These are phyloP conservation scores for Hermodice carunculata DNA, from an alignment of 2,888 invertebrate genomes.

Conservation along the genomic window DNA sequence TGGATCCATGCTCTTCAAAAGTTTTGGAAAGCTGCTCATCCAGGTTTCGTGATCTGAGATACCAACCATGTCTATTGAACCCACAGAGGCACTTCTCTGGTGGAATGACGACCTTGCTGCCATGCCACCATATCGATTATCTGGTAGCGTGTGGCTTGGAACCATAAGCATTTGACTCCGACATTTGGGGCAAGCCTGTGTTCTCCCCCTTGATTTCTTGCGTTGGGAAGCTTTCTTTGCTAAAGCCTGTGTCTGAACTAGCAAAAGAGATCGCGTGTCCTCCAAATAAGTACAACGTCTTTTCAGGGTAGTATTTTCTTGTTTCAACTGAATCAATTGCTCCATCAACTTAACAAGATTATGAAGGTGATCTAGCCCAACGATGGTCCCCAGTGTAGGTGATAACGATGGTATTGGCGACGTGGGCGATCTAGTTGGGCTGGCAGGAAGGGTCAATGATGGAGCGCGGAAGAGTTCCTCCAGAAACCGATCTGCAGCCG, in stretches of 20 bases:
- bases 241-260: constrained; percentile 20
- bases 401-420: too few relatives aligned
- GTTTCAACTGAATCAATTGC: constrained; percentile 80
- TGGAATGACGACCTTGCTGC: too few relatives aligned
- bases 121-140: too few relatives aligned
- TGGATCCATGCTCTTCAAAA: too few relatives aligned
- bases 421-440: too few relatives aligned
- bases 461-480: too few relatives aligned
- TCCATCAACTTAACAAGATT: constrained; percentile 83
- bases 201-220: neutral
- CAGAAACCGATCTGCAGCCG: neutral
- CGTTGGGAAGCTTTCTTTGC: neutral
- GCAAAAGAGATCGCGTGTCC: constrained; percentile 75
- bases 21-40: too few relatives aligned
- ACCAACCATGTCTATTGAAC: constrained; percentile 74
- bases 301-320: constrained; percentile 80
- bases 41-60: too few relatives aligned
- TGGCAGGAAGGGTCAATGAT: too few relatives aligned
- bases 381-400: too few relatives aligned
- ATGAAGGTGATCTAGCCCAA: constrained; percentile 81
- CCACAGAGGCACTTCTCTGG: constrained; percentile 79
- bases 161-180: neutral
- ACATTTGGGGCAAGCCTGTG: too few relatives aligned
- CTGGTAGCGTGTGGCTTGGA: too few relatives aligned
- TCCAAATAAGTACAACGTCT: constrained; percentile 81